phyloP scores from a whole-genome alignment of 1,140 invertebrate species.

The Tenebrio molitor region DNA sequence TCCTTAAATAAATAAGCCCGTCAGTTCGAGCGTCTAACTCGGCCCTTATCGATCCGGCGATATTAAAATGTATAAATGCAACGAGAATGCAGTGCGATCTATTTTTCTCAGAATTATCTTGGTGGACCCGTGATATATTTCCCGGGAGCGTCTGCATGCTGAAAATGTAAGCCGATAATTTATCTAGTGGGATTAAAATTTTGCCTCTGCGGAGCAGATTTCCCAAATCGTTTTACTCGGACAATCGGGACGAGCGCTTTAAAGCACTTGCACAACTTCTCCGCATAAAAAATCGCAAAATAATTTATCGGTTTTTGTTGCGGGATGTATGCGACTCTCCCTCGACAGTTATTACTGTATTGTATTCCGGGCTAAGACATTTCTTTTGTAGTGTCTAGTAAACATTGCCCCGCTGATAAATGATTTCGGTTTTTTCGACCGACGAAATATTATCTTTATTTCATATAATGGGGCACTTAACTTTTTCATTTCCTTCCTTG shows the following conservation, averaged over 20 bases:
- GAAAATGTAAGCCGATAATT: conserved; percentile 40
- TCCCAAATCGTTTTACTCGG: conserved; percentile 9
- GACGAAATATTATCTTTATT: conserved; percentile 38
- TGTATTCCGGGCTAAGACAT: conserved; percentile 21
- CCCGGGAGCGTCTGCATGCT: conserved; percentile 22
- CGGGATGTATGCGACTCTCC: not conserved
- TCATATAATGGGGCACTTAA: conserved; percentile 38
- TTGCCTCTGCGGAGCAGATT: conserved; percentile 22
- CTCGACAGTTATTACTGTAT: conserved; percentile 23
- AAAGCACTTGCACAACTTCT: conserved; percentile 5
- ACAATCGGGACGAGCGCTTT: not conserved
- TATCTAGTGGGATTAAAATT: conserved; percentile 38
- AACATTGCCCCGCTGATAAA: conserved; percentile 35
- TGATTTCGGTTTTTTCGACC: conserved; percentile 26
- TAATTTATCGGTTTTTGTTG: conserved; percentile 1
- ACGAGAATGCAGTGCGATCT: conserved; percentile 3
- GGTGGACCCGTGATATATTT: conserved; percentile 24
- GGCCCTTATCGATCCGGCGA: conserved; percentile 1
- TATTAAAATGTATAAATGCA: conserved; percentile 38
- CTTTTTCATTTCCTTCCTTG: conserved; percentile 29
- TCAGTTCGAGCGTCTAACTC: not conserved
- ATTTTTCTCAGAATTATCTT: conserved; percentile 33
- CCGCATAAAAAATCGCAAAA: not conserved
- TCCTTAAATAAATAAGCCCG: not conserved
- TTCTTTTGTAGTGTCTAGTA: conserved; percentile 35